Percentiles rank a stretch among this genome's conserved stretches.
Conservation (phyloP, 2,888 invertebrate genomes). For the Augochlorella aurata region DNA sequence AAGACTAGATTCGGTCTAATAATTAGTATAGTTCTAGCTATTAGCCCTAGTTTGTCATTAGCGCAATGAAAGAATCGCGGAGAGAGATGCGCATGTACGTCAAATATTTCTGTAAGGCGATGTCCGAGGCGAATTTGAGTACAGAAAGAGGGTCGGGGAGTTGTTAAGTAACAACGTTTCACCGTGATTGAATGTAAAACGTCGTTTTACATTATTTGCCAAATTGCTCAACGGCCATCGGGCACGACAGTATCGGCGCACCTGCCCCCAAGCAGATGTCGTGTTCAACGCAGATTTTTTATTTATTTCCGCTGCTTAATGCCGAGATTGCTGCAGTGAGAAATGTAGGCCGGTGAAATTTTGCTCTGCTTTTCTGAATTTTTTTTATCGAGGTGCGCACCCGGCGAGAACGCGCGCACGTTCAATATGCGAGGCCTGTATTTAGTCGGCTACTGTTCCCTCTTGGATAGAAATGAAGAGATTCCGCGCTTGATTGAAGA, state of each 20-base stretch:
- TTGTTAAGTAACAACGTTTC: slow-evolving; percentile 15
- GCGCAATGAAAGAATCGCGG: background rate
- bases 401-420: background rate
- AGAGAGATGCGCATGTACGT: background rate
- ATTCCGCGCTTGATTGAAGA: background rate
- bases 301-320: slow-evolving; percentile 58
- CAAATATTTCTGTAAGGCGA: background rate
- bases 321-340: slow-evolving; percentile 55
- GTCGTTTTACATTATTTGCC: slow-evolving; percentile 61
- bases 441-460: background rate
- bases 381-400: slow-evolving; percentile 11
- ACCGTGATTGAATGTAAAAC: slow-evolving; percentile 35
- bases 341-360: slow-evolving; percentile 67
- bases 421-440: background rate
- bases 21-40: background rate
- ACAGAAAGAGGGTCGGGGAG: background rate
- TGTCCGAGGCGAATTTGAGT: background rate
- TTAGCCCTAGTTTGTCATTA: background rate
- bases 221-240: slow-evolving; percentile 58
- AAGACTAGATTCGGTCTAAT: background rate
- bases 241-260: slow-evolving; percentile 26
- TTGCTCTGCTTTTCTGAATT: slow-evolving; percentile 37
- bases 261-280: slow-evolving; percentile 61
- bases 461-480: background rate
- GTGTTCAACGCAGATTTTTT: slow-evolving; percentile 55